A percentile compares a stretch with the other conserved stretches of the same genome.
These are phyloP conservation scores for Lasioglossum albipes DNA, from an alignment of 1,140 invertebrate genomes.

Conservation along the genomic window DNA sequence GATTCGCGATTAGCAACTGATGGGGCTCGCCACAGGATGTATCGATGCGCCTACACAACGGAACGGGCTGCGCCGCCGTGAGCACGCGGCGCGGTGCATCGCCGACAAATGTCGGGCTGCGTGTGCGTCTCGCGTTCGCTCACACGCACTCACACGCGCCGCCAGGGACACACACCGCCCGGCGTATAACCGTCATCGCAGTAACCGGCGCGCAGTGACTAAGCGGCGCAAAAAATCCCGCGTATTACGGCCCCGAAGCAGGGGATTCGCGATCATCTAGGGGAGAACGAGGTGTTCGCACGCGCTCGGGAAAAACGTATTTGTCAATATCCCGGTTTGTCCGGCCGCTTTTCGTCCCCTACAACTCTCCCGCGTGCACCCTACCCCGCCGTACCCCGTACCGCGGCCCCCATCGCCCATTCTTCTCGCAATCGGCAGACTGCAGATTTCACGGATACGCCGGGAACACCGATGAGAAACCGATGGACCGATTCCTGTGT, in stretches of 20 bases:
- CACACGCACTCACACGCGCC: neutral
- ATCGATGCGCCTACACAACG: conserved; percentile 19
- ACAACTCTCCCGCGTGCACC: too few species aligned
- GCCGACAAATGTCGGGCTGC: conserved; percentile 4
- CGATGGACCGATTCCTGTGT: too few species aligned
- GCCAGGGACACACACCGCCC: neutral
- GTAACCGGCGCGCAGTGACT: conserved; percentile 49
- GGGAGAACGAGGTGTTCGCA: conserved; percentile 26
- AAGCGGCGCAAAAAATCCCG: conserved; percentile 63
- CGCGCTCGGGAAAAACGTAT: conserved; percentile 21
- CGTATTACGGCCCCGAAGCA: conserved; percentile 43
- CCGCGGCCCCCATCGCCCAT: too few species aligned
- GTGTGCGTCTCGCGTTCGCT: neutral
- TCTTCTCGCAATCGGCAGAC: too few species aligned
- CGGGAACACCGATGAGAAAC: too few species aligned
- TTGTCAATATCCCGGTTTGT: conserved; percentile 34
- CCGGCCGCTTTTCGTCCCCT: neutral
- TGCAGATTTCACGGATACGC: neutral
- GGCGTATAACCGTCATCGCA: conserved; percentile 42
- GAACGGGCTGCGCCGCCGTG: neutral
- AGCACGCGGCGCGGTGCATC: conserved; percentile 10
- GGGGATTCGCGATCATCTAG: conserved; percentile 46
- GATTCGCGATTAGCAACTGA: conserved; percentile 28
- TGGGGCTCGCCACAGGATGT: conserved; percentile 38
- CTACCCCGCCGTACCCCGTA: too few species aligned